A percentile compares a stretch with the other conserved stretches of the same genome.
Evolutionary conservation across 2,113 vertebrate genomes (phyloP).

Genomic region (Catagonus wagneri): DNA sequence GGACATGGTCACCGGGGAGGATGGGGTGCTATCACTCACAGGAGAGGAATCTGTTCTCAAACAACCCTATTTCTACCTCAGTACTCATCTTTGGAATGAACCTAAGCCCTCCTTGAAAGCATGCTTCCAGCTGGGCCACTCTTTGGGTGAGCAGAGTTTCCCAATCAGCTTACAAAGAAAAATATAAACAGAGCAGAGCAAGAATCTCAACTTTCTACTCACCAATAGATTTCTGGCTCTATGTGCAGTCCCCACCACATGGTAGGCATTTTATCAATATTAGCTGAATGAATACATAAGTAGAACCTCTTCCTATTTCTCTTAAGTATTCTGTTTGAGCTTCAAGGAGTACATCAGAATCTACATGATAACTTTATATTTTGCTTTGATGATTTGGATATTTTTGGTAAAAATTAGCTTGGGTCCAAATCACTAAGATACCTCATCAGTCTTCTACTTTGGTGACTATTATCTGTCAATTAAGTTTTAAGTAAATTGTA

Average conservation of each 20-base stretch:
- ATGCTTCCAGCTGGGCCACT: background rate
- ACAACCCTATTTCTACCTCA: background rate
- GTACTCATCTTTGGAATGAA: background rate
- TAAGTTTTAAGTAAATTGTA: background rate
- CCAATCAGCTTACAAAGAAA: background rate
- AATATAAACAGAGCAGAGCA: background rate
- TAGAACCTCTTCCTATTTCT: background rate
- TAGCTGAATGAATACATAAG: background rate
- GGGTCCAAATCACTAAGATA: background rate
- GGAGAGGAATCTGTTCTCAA: background rate
- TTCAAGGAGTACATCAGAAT: background rate
- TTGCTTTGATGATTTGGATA: background rate
- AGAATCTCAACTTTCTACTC: background rate
- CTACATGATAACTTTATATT: background rate
- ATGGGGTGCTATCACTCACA: background rate
- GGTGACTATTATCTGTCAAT: background rate
- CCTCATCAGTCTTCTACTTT: background rate
- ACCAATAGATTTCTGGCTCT: background rate
- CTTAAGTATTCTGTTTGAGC: background rate
- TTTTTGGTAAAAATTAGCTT: background rate
- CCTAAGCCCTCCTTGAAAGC: background rate
- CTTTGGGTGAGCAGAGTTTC: background rate
- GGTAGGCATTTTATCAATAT: background rate
- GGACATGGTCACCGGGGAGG: background rate
- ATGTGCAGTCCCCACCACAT: too few species aligned